phyloP scores from a whole-genome alignment of 2,113 vertebrate species.

The Cryptoleucopteryx plumbea region DNA sequence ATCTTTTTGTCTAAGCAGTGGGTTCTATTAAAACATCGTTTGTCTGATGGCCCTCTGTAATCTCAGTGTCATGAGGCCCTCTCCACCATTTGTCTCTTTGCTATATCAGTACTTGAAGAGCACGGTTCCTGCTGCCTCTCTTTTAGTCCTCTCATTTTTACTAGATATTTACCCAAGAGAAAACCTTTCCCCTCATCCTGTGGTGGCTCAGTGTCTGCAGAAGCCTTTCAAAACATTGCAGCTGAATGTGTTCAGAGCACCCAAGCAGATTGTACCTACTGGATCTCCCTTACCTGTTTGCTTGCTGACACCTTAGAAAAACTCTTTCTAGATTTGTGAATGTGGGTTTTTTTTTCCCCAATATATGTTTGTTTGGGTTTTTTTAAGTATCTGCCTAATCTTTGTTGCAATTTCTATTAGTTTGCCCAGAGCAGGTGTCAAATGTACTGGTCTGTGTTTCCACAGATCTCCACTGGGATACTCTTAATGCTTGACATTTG shows the following conservation, averaged over 20 bases:
- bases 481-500: neutral
- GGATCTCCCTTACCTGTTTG: neutral
- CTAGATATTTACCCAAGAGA: neutral
- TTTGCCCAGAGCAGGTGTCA: neutral
- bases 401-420: neutral
- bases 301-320: neutral
- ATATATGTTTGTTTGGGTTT: fast-evolving
- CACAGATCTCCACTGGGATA: neutral
- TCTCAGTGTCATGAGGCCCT: neutral
- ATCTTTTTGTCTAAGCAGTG: neutral
- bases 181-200: fast-evolving
- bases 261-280: neutral
- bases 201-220: neutral
- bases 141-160: neutral
- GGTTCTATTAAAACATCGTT: neutral
- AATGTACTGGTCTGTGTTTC: neutral
- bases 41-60: neutral
- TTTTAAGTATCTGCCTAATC: neutral
- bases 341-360: fast-evolving
- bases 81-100: neutral
- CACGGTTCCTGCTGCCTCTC: neutral
- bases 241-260: neutral
- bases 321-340: neutral
- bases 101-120: neutral
- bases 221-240: neutral